Evolutionary conservation across 2,888 invertebrate genomes (phyloP).

Genomic region (Cantharis nigra): DNA sequence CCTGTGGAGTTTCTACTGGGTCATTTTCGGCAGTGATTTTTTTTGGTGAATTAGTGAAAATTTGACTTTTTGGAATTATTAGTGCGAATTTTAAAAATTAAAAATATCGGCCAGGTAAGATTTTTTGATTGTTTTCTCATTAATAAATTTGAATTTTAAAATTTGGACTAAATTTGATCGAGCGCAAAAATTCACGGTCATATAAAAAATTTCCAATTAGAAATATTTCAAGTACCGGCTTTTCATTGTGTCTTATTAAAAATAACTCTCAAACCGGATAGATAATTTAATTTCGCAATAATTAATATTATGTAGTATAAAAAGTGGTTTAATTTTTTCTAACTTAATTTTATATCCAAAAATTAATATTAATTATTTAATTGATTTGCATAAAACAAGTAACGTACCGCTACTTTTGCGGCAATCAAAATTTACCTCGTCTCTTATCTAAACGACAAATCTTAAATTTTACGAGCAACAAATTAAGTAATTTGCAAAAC

Average conservation of each 20-base stretch:
- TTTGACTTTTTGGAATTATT: not conserved
- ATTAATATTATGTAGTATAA: not conserved
- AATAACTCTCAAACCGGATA: not conserved
- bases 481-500: not conserved
- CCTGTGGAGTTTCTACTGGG: slow-evolving; percentile 29
- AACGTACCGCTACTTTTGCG: not conserved
- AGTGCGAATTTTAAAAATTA: not conserved
- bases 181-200: not conserved
- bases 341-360: not conserved
- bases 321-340: not conserved
- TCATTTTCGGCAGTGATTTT: slow-evolving; percentile 25
- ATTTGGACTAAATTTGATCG: not conserved
- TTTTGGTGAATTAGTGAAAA: slow-evolving; percentile 20
- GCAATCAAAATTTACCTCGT: slow-evolving; percentile 2
- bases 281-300: not conserved
- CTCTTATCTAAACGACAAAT: not conserved
- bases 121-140: not conserved
- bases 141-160: not conserved
- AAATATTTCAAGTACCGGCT: not conserved
- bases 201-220: not conserved
- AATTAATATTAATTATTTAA: not conserved
- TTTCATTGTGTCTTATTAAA: not conserved
- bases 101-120: not conserved
- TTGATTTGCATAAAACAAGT: not conserved
- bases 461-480: not conserved